These are phyloP conservation scores for Rhinichthys klamathensis DNA, from an alignment of 2,113 vertebrate species.

Conservation along the genomic window DNA sequence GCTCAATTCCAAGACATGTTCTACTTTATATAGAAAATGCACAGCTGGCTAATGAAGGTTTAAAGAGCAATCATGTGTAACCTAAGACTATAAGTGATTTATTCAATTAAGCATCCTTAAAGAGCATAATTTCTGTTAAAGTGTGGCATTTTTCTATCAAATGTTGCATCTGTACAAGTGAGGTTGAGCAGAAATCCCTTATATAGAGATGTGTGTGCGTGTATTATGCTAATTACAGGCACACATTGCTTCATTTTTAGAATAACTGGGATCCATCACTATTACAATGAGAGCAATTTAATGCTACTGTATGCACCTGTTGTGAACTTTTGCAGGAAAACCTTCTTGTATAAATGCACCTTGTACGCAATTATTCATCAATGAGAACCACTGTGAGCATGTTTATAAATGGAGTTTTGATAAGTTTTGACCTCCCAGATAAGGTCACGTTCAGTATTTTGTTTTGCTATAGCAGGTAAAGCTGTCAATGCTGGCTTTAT, in stretches of 20 bases:
- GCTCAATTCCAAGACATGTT: no score
- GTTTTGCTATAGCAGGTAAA: not conserved
- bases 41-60: no score
- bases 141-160: not conserved
- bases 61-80: not conserved
- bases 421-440: not conserved
- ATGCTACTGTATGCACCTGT: not conserved
- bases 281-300: not conserved
- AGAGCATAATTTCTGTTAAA: no score
- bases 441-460: conserved; percentile 22
- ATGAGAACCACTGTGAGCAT: not conserved
- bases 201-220: not conserved
- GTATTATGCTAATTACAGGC: not conserved
- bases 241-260: not conserved
- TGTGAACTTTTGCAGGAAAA: not conserved
- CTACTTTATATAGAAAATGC: no score
- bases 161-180: not conserved
- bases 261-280: not conserved
- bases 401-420: not conserved
- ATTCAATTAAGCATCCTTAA: not conserved
- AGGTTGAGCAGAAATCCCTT: not conserved
- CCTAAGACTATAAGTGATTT: not conserved
- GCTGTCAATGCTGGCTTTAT: not conserved
- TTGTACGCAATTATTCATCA: not conserved
- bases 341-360: not conserved